Evolutionary conservation across 2,113 vertebrate genomes (phyloP).

Genomic region (Sceloporus undulatus): DNA sequence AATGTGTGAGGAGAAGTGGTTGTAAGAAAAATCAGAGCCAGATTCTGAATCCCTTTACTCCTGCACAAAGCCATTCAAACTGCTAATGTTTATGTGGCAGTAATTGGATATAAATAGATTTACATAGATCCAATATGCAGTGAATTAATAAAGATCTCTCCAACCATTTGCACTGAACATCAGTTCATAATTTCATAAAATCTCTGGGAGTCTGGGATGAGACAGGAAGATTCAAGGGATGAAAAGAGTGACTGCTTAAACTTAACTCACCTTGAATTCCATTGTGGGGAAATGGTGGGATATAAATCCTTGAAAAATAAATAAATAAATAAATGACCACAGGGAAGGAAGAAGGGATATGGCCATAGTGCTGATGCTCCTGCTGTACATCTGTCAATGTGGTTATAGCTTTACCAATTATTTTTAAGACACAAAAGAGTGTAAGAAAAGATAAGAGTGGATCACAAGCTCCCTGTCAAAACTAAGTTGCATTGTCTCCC

Average conservation of each 20-base stretch:
- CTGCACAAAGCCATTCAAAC: neutral
- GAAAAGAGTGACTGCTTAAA: neutral
- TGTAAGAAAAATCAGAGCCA: constrained; percentile 37
- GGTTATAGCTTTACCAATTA: too few species aligned
- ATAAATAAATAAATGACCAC: too few species aligned
- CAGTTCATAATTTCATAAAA: constrained; percentile 17
- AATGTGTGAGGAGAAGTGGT: constrained; percentile 37
- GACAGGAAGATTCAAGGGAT: neutral
- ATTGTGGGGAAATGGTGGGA: too few species aligned
- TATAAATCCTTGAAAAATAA: too few species aligned
- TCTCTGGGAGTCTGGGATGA: neutral
- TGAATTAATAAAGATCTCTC: neutral
- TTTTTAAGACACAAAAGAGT: too few species aligned
- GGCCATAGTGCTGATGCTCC: too few species aligned
- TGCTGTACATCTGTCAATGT: too few species aligned
- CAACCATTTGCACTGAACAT: neutral
- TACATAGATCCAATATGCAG: neutral
- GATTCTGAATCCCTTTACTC: constrained; percentile 40
- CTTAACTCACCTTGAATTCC: too few species aligned
- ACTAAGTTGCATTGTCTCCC: too few species aligned
- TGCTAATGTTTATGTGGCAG: neutral
- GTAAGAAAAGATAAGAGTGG: too few species aligned
- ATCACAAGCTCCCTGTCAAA: too few species aligned
- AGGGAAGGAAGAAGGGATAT: too few species aligned
- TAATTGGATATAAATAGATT: neutral